Evolutionary conservation across 2,797 vertebrate species (phyloP), one percentile per base, ranked within the genome.

Genomic region (Protonibea diacanthus): DNA sequence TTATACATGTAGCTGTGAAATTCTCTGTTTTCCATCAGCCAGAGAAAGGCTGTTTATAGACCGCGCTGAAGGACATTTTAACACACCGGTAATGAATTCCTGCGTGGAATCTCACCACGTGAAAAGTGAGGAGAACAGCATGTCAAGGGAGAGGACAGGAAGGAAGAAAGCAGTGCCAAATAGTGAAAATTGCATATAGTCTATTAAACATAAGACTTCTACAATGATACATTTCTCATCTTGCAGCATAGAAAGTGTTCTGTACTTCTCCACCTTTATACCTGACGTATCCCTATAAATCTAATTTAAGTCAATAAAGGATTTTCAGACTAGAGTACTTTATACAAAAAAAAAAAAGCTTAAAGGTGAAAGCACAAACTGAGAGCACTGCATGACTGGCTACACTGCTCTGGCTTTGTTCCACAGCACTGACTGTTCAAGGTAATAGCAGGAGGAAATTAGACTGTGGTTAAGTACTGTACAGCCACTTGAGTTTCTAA

Each of bases 381-480:
- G 21, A 57, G 55, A 69, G 74, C 3, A 0, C 49, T 12, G 71
- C 48, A 57, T 13, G 58, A 45, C 45, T 57, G 67, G 42, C 48
- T 17, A 6, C 63, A 71, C 49, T 15, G 69, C 60, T 58, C 70
- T 64, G 68, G 78, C 63, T 67, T 74, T 78, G 58, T 42, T 79
- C 78, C 61, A 67, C 53, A 20, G 71, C 64, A 13, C 38, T 60
- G 75, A 85, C 25, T 49, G 45, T 77, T 71, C 64, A 69, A 63
- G 72, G 71, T 81, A 85, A 80, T 77, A 78, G 71, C 76, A 71
- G 72, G 58, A 65, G 85, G 82, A 89, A 92, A 89, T 90, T 65
- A 88, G 81, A 82, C 45, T 2, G 68, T 64, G 44, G 75, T 91
- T 88, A 88, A 91, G 63, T 57, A 44, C 42, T 63, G 66, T 61